A percentile compares a stretch with the other conserved stretches of the same genome.
Conservation (phyloP, 2,797 vertebrate species). For the Chlorospingus semifuscus region DNA sequence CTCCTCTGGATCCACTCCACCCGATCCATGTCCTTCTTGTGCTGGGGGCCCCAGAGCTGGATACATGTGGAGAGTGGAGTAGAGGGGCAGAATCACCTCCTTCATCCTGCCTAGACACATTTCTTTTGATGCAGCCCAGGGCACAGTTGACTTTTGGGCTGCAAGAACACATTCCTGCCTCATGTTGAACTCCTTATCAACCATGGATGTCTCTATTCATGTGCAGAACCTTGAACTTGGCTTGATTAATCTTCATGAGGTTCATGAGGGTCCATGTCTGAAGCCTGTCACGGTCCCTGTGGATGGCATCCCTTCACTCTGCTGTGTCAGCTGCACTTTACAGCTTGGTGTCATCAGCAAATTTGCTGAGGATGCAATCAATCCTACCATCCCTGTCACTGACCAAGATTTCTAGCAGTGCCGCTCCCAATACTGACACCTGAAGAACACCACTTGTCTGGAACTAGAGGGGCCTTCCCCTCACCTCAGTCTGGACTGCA, state of each 20-base stretch:
- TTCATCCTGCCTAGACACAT: too few species aligned
- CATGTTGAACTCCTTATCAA: neutral
- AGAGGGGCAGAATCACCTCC: neutral
- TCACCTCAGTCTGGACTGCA: neutral
- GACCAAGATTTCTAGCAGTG: neutral
- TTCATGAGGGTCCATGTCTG: accelerated
- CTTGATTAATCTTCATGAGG: too few species aligned
- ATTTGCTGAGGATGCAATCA: neutral
- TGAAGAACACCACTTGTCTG: neutral
- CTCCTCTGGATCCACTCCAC: neutral
- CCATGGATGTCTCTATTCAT: accelerated
- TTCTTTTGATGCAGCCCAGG: neutral
- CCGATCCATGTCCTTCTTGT: neutral
- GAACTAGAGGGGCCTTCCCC: accelerated
- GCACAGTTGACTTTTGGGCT: neutral
- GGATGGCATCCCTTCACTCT: neutral
- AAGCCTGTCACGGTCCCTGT: neutral
- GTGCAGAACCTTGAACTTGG: neutral
- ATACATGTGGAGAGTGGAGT: neutral
- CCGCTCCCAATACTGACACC: neutral
- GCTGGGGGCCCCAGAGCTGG: neutral
- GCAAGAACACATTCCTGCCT: accelerated
- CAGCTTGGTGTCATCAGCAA: too few species aligned
- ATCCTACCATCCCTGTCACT: neutral
- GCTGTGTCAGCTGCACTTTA: neutral